Base-by-base conservation (phyloP, 1,140 invertebrate species). In the Tetramorium alpestre region DNA sequence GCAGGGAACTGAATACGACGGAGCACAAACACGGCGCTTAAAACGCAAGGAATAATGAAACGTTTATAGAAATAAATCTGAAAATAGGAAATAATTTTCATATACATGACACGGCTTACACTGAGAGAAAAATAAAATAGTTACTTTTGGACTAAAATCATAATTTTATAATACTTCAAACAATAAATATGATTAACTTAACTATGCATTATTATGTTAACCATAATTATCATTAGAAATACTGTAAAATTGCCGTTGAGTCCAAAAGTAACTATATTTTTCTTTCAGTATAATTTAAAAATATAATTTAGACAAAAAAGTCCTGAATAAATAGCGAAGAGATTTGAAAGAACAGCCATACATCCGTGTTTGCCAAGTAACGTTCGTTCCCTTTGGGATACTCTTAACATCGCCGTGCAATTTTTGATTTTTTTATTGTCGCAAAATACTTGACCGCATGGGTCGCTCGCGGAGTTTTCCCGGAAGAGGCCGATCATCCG, bases 401-500 rank as follows among this genome's bases (percentile, higher is more conserved):
- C 16, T 58, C 67, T 58, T 73, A 60, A 84, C 69, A 13, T 60
- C 22, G 54, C 33, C 11, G 51, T 84, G 22, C 49, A 84, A 84
- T 84, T 75, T 84, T 84, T 73, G 54, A 82, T 72, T 82, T 82
- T 82, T 82, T 82, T 82, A 25, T 16, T 33, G 25, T 82, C 51
- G 54, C 54, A 28, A 73, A 49, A 73, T 49, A 84, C 80, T 84
- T 62, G 80, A 75, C 69, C 65, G 64, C 28, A 16, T 51, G 54
- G 41, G 41, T 84, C 41, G 80, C 18, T 56, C 33, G 65, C 28
- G 16, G 25, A 84, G 69, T 88, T 90, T 89, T 89, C 89, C 92
- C 91, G 91, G 91, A 93, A 93, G 92, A 91, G 86, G 25, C 84
- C 82, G 87, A 87, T 90, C 89, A 91, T 91, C 87, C 86, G 80